Conservation (phyloP, 2,888 invertebrate species). For the Prostheceraeus crozeri region DNA sequence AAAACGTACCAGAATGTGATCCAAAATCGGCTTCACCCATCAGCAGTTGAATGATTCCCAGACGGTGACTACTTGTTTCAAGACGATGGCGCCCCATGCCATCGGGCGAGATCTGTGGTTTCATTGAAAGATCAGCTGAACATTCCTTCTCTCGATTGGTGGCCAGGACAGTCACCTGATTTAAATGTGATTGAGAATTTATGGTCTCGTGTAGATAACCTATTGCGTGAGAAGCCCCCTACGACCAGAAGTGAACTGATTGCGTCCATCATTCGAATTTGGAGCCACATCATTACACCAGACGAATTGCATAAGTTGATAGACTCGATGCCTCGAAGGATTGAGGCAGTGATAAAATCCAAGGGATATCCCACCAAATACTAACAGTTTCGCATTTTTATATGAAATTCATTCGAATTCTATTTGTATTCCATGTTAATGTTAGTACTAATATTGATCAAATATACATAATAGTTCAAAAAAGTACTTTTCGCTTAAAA, state of each 20-base stretch:
- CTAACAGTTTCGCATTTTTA: conserved; percentile 7
- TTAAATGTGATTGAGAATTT: conserved; percentile 26
- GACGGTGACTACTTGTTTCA: conserved; percentile 19
- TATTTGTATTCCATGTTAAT: no score
- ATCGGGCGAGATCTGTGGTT: conserved; percentile 20
- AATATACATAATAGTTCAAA: no score
- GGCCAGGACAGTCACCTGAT: conserved; percentile 29
- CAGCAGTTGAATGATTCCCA: conserved; percentile 3
- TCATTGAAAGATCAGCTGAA: conserved; percentile 16
- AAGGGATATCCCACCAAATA: conserved; percentile 16
- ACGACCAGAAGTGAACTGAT: conserved; percentile 19
- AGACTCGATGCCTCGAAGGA: conserved; percentile 18
- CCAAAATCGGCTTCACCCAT: not conserved
- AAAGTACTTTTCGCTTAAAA: no score
- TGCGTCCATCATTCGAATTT: conserved; percentile 16
- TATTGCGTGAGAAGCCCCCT: conserved; percentile 3
- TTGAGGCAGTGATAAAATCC: not conserved
- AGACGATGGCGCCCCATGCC: conserved; percentile 27
- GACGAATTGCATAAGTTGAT: conserved; percentile 18
- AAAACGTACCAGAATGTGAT: conserved; percentile 2
- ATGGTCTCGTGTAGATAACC: conserved; percentile 9
- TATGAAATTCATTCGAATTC: no score
- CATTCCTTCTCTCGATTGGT: conserved; percentile 22
- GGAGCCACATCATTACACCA: conserved; percentile 18
- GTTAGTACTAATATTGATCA: no score